Evolutionary conservation across 2,797 vertebrate genomes (phyloP), one percentile per base, ranked within the genome.

Genomic region (Typhlichthys subterraneus): DNA sequence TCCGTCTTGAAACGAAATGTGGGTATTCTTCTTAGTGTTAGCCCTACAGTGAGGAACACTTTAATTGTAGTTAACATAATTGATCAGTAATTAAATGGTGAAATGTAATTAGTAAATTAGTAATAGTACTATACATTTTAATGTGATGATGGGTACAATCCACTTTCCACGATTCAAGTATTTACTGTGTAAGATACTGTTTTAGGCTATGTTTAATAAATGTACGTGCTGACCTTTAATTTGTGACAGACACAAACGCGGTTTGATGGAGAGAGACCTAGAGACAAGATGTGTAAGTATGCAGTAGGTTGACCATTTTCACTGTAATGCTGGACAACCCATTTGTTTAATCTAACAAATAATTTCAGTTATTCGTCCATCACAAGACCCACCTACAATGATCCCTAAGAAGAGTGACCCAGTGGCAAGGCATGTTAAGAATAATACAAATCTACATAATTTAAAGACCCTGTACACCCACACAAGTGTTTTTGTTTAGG

Each of bases 281-380:
- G 85, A 77, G 80, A 87, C 6, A 93, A 92, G 71, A 92, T 92
- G 63, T 93, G 93, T 93, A 74, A 91, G 93, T 85, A 6, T 5
- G 1, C 60, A 53, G 6, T 15, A 53, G n/a, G 8, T 11, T 0
- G 9, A 2, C 12, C 12, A 23, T 33, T 23, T 50, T 33, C 2
- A 47, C 23, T 2, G 3, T 45, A 2, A 14, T 29, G 3, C 1
- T 38, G 14, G 50, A 52, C 14, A 9, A 15, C 29, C 12, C 7
- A 3, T 12, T 56, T 1, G 12, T 53, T 62, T 57, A 9, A 38
- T 49, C 7, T 1, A 9, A 6, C 13, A 2, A 3, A 45, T 13
- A n/a, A 0, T 59, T 48, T 14, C 79, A 94, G 93, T 94, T 87
- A 94, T 94, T 70, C 82, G 92, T 8, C 92, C 93, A 4, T 55